These are phyloP conservation scores for Saccostrea cuccullata DNA, from an alignment of 1,140 invertebrate genomes.

Conservation along the genomic window DNA sequence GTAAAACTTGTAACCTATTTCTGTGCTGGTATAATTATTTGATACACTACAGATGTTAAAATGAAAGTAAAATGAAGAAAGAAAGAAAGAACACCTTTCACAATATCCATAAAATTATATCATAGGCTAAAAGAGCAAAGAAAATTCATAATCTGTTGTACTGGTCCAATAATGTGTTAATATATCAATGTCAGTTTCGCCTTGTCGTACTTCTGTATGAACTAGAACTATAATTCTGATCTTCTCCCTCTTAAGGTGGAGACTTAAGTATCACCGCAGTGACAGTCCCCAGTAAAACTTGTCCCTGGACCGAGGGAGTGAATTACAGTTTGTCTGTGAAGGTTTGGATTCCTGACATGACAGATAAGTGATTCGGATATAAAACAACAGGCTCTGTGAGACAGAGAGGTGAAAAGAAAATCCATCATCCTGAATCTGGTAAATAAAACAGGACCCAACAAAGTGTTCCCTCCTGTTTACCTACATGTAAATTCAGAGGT, in stretches of 20 bases:
- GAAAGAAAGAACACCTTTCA: neutral
- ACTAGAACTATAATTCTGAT: neutral
- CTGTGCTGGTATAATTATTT: neutral
- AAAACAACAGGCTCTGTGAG: slow-evolving; percentile 17
- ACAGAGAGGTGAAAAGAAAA: neutral
- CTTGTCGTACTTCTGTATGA: too few relatives aligned
- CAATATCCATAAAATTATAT: neutral
- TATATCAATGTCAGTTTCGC: neutral
- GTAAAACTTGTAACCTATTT: slow-evolving; percentile 4
- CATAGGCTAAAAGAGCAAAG: neutral
- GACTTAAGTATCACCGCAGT: neutral
- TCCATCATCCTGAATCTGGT: neutral
- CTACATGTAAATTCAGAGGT: neutral
- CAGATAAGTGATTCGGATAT: slow-evolving; percentile 18
- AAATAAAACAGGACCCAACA: slow-evolving; percentile 20
- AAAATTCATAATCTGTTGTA: neutral
- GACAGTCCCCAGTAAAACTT: neutral
- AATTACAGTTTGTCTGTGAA: neutral
- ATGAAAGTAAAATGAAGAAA: neutral
- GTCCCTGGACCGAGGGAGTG: neutral
- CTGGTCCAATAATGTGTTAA: neutral
- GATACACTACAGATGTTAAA: neutral
- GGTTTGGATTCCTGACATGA: slow-evolving; percentile 10
- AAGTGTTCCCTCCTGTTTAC: neutral
- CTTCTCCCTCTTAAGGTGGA: neutral